Evolutionary conservation across 1,140 invertebrate genomes (phyloP).

Genomic region (Mylabris phalerata): DNA sequence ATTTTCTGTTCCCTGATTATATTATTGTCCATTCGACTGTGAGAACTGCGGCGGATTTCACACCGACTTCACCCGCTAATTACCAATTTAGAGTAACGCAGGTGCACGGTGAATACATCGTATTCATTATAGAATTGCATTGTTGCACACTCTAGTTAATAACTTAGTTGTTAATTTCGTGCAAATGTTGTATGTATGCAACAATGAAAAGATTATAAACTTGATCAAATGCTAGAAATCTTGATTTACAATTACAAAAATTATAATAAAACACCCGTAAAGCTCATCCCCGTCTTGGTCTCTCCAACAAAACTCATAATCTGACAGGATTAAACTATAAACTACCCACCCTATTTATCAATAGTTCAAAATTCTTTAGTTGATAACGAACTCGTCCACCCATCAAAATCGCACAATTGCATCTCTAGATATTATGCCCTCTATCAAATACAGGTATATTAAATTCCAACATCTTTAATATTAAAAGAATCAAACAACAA

Average conservation of each 20-base stretch:
- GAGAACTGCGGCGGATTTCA: constrained; percentile 40
- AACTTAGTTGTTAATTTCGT: constrained; percentile 30
- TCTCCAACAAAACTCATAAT: too few species aligned
- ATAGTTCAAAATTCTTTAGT: not conserved
- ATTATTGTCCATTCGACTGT: constrained; percentile 38
- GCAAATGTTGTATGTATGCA: not conserved
- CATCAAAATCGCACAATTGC: constrained; percentile 9
- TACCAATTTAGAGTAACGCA: constrained; percentile 40
- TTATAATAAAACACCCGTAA: too few species aligned
- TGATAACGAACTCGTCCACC: constrained; percentile 12
- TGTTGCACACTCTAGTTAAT: constrained; percentile 33
- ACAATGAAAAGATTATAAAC: too few species aligned
- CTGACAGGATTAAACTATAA: too few species aligned
- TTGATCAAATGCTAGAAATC: too few species aligned
- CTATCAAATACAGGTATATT: too few species aligned
- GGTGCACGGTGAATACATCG: constrained; percentile 33
- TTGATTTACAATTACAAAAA: too few species aligned
- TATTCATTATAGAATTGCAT: constrained; percentile 36
- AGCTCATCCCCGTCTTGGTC: too few species aligned
- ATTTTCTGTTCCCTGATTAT: constrained; percentile 26
- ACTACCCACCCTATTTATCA: too few species aligned
- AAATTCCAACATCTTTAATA: too few species aligned
- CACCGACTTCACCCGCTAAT: constrained; percentile 42
- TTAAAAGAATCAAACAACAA: too few species aligned
- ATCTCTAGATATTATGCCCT: too few species aligned